Conservation (phyloP, 1,140 invertebrate genomes). For the Penaeus vannamei region DNA sequence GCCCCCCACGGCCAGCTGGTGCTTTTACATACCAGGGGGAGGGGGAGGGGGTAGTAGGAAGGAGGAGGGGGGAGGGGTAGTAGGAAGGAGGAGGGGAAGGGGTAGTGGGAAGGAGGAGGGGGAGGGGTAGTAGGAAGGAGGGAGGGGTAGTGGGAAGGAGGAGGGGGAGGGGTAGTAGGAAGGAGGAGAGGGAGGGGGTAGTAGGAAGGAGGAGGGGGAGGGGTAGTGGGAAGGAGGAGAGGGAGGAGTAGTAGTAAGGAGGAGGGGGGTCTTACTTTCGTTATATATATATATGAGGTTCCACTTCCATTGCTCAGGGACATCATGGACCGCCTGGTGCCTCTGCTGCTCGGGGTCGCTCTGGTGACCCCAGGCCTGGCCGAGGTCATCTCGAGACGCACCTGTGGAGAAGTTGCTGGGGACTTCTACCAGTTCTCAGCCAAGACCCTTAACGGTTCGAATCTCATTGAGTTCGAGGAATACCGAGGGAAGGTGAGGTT, state of each 20-base stretch:
- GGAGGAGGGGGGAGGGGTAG: too few species aligned
- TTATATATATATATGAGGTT: neutral
- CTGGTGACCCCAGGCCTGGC: slow-evolving; percentile 45
- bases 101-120: neutral
- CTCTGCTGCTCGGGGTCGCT: slow-evolving; percentile 53
- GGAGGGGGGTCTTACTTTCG: neutral
- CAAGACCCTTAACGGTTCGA: slow-evolving; percentile 58
- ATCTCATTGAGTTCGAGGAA: slow-evolving; percentile 67
- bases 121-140: too few species aligned
- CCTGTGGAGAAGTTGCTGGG: slow-evolving; percentile 50
- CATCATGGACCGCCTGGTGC: slow-evolving; percentile 44
- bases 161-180: neutral
- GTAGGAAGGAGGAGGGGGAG: neutral
- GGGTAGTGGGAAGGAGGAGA: neutral
- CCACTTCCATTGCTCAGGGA: neutral
- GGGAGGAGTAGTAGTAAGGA: neutral
- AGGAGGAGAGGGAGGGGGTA: neutral
- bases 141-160: too few species aligned
- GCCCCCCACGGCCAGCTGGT: too few species aligned
- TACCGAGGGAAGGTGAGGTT: slow-evolving; percentile 70
- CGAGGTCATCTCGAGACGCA: slow-evolving; percentile 42
- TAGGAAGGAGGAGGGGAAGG: neutral
- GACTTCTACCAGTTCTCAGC: slow-evolving; percentile 68
- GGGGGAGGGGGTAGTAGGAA: neutral
- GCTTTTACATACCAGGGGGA: neutral